phyloP scores from a whole-genome alignment of 2,113 vertebrate genomes.

The Macrotis lagotis region DNA sequence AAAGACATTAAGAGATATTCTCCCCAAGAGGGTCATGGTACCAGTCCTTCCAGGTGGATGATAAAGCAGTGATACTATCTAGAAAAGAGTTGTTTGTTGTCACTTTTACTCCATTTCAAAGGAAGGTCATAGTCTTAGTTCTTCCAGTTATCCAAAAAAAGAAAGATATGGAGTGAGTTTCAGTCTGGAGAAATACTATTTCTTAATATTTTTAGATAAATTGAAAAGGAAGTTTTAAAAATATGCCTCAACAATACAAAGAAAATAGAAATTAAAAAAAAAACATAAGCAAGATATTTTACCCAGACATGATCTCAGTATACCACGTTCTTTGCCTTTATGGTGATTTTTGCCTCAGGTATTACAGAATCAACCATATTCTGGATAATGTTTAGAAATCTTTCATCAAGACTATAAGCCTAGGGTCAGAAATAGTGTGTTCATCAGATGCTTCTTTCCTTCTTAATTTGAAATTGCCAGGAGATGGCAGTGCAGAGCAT shows the following conservation, averaged over 20 bases:
- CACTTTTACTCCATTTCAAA: neutral
- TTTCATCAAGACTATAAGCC: neutral
- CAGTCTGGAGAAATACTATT: neutral
- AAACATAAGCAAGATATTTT: neutral
- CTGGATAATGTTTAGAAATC: neutral
- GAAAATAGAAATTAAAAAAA: neutral
- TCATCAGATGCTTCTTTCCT: neutral
- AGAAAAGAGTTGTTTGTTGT: neutral
- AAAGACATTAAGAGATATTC: neutral
- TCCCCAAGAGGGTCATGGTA: neutral
- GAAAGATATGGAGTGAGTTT: neutral
- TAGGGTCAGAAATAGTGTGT: neutral
- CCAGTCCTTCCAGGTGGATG: neutral
- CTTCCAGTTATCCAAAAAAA: neutral
- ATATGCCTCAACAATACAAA: neutral
- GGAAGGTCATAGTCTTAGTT: neutral
- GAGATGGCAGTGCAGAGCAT: constrained; percentile 16
- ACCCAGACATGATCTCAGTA: neutral
- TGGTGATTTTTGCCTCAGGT: neutral
- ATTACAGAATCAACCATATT: neutral
- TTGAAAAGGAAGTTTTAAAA: neutral
- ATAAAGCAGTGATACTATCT: neutral
- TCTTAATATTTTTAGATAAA: neutral
- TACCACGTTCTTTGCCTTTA: neutral
- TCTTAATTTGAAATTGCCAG: constrained; percentile 31